A percentile compares a stretch with the other conserved stretches of the same genome.
phyloP scores from a whole-genome alignment of 2,888 invertebrate species.

The Gerris lacustris region DNA sequence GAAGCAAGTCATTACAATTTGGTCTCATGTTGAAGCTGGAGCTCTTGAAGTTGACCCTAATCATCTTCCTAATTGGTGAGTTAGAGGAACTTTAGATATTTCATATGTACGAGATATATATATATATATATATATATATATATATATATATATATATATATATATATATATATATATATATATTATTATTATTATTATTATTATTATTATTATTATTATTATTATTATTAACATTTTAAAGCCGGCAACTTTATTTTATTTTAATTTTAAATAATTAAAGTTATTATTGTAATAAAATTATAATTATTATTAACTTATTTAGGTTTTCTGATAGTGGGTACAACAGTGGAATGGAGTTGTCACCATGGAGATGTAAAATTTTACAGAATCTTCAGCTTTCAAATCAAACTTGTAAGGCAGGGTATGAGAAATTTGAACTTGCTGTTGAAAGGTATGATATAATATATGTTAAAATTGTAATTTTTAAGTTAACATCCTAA shows the following conservation, averaged over 20 bases:
- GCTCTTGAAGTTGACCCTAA: slow-evolving; percentile 62
- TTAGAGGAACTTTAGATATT: not conserved
- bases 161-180: too few species aligned
- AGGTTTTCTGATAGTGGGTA: slow-evolving; percentile 51
- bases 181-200: too few species aligned
- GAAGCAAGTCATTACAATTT: slow-evolving; percentile 56
- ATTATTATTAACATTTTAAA: too few species aligned
- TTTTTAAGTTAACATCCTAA: too few species aligned
- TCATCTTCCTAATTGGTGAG: slow-evolving; percentile 63
- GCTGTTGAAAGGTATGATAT: slow-evolving; percentile 55
- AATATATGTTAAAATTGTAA: not conserved
- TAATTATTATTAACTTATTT: slow-evolving; percentile 13
- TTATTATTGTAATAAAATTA: not conserved
- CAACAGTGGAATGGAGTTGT: slow-evolving; percentile 29
- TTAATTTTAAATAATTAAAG: too few species aligned
- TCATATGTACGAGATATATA: too few species aligned
- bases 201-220: too few species aligned
- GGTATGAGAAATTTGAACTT: slow-evolving; percentile 53
- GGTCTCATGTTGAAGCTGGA: slow-evolving; percentile 70
- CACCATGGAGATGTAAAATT: slow-evolving; percentile 63
- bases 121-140: too few species aligned
- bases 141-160: too few species aligned
- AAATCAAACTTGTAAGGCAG: slow-evolving; percentile 36
- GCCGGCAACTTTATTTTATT: too few species aligned
- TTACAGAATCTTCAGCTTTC: slow-evolving; percentile 54